Conservation (phyloP, 2,797 vertebrate species). For the Passerculus sandwichensis region DNA sequence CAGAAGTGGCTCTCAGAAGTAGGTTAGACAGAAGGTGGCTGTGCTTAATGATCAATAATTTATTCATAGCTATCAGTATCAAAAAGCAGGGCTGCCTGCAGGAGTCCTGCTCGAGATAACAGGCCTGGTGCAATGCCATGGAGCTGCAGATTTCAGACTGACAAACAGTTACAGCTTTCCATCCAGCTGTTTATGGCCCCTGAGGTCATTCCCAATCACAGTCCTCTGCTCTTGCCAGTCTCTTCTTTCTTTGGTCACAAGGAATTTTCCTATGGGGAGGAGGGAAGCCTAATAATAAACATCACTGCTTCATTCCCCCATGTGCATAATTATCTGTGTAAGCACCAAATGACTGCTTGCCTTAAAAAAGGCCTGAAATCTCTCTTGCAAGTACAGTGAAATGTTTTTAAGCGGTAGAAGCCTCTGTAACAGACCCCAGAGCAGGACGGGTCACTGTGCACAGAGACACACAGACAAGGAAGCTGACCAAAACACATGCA, state of each 20-base stretch:
- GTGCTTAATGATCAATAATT: not conserved
- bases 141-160: not conserved
- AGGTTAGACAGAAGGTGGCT: not conserved
- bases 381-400: not conserved
- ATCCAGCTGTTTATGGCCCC: not conserved
- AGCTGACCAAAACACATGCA: constrained; percentile 11
- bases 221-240: not conserved
- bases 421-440: not conserved
- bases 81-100: not conserved
- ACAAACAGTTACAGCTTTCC: not conserved
- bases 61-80: not conserved
- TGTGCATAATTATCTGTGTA: not conserved
- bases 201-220: not conserved
- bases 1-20: not conserved
- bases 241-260: not conserved
- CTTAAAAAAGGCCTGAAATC: not conserved
- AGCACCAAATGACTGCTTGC: not conserved
- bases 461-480: not conserved
- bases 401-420: not conserved
- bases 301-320: not conserved
- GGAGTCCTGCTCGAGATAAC: not conserved
- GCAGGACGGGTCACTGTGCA: not conserved
- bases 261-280: not conserved
- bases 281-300: not conserved
- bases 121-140: not conserved